These are phyloP conservation scores for Chrysopa pallens DNA, from an alignment of 1,140 invertebrate genomes.

Conservation along the genomic window DNA sequence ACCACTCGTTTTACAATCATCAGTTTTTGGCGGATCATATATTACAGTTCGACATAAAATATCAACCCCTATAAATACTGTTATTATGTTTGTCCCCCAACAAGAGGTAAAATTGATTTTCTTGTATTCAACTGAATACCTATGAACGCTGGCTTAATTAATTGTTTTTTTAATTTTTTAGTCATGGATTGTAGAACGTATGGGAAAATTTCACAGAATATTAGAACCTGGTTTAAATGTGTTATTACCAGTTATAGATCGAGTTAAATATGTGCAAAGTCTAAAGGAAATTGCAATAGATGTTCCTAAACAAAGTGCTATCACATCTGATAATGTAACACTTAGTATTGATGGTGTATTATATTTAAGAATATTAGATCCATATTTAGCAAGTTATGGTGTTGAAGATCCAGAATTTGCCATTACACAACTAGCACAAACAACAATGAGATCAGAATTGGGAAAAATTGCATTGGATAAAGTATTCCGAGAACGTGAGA, in stretches of 20 bases:
- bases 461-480: constrained; percentile 97
- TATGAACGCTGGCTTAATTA: constrained; percentile 3
- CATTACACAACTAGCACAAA: constrained; percentile 96
- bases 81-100: constrained; percentile 95
- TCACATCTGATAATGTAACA: constrained; percentile 94
- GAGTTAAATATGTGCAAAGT: constrained; percentile 95
- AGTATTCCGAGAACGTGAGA: constrained; percentile 92
- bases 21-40: background rate
- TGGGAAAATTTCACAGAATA: constrained; percentile 92
- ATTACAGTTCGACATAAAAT: constrained; percentile 33
- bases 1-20: constrained; percentile 7
- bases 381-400: constrained; percentile 91
- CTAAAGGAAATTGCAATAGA: constrained; percentile 99
- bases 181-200: constrained; percentile 97
- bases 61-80: constrained; percentile 72
- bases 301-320: constrained; percentile 95
- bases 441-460: constrained; percentile 96
- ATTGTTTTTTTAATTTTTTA: constrained; percentile 22
- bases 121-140: constrained; percentile 2
- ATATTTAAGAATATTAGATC: constrained; percentile 84
- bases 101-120: constrained; percentile 60
- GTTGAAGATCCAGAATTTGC: constrained; percentile 99
- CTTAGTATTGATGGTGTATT: constrained; percentile 94
- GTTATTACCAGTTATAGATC: constrained; percentile 80
- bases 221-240: constrained; percentile 90